Percentiles rank a stretch among this genome's conserved stretches.
Conservation (phyloP, 2,888 invertebrate genomes). For the Chamaedrilus cognettii region DNA sequence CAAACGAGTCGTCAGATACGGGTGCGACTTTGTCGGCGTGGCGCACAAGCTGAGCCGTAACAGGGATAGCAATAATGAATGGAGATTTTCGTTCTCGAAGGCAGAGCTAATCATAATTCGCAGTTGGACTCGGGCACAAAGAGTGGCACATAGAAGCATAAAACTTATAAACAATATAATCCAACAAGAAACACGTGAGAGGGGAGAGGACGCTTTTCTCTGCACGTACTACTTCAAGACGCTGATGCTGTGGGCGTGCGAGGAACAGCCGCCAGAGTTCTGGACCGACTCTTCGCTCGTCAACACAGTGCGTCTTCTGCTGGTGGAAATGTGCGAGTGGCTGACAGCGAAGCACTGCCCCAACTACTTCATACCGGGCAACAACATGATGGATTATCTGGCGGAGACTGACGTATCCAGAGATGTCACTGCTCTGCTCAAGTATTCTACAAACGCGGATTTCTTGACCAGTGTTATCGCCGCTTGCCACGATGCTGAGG, state of each 20-base stretch:
- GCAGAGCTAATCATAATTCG: constrained; percentile 8
- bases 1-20: background rate
- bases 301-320: background rate
- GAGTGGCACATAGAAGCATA: background rate
- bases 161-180: background rate
- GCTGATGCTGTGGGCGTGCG: constrained; percentile 16
- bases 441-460: too few relatives aligned
- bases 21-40: constrained; percentile 6
- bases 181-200: background rate
- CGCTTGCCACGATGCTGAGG: too few relatives aligned
- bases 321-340: background rate
- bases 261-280: background rate
- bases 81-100: constrained; percentile 18
- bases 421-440: background rate
- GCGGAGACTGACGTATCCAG: background rate
- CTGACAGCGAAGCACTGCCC: constrained; percentile 9
- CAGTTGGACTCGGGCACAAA: constrained; percentile 5
- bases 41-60: background rate
- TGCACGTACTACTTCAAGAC: constrained; percentile 6
- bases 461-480: too few relatives aligned
- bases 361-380: constrained; percentile 5
- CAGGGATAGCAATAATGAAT: background rate
- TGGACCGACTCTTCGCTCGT: background rate
- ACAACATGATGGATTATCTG: constrained; percentile 7
- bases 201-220: background rate